Evolutionary conservation across 2,888 invertebrate genomes (phyloP).

Genomic region (Drosophila paramelanica): DNA sequence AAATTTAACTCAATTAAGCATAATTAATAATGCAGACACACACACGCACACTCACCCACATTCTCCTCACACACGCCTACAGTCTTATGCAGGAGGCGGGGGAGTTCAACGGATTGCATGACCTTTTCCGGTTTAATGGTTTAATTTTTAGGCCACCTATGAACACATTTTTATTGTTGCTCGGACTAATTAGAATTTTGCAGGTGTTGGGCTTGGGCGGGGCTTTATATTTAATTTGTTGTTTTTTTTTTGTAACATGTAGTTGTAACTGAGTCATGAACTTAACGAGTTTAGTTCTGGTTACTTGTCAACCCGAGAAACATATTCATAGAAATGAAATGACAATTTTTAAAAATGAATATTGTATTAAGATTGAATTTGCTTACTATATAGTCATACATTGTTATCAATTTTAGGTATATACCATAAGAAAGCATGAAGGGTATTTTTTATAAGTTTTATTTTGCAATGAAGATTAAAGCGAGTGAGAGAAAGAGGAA

Average conservation of each 20-base stretch:
- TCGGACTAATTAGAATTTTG: constrained; percentile 50
- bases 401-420: background rate
- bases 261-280: constrained; percentile 33
- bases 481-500: too few species aligned
- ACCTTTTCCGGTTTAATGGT: constrained; percentile 38
- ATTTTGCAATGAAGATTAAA: too few species aligned
- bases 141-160: constrained; percentile 10
- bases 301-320: constrained; percentile 1
- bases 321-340: constrained; percentile 7
- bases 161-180: constrained; percentile 16
- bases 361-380: background rate
- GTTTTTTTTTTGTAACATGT: constrained; percentile 14
- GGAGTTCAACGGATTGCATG: constrained; percentile 30
- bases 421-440: background rate
- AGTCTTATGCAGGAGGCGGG: constrained; percentile 17
- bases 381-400: constrained; percentile 7
- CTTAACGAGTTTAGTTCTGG: constrained; percentile 5
- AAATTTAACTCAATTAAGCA: constrained; percentile 67
- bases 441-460: too few species aligned
- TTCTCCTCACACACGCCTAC: constrained; percentile 21
- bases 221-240: background rate
- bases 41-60: constrained; percentile 16
- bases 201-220: constrained; percentile 33
- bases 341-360: background rate
- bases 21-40: constrained; percentile 64